These are phyloP conservation scores for Nymphalis c-album DNA, from an alignment of 2,888 invertebrate species.

Conservation along the genomic window DNA sequence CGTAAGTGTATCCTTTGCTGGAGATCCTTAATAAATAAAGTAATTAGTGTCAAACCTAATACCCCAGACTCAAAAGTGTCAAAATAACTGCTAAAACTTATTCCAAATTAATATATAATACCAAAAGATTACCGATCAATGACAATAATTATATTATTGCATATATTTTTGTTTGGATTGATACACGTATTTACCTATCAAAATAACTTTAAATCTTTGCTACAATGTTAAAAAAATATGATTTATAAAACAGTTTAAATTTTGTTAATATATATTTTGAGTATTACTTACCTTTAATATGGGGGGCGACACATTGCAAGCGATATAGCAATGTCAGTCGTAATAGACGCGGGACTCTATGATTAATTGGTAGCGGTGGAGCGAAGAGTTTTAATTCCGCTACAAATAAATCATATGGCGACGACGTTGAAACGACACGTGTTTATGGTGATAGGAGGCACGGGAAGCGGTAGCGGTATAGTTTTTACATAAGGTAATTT, in stretches of 20 bases:
- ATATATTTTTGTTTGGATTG: too few species aligned
- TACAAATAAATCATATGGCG: constrained; percentile 22
- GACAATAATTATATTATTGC: too few species aligned
- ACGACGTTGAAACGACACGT: constrained; percentile 4
- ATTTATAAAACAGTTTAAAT: background rate
- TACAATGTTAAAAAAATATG: too few species aligned
- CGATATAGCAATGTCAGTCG: constrained; percentile 52
- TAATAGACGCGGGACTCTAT: constrained; percentile 51
- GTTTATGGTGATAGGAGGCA: background rate
- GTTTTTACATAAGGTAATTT: background rate
- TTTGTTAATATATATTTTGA: background rate
- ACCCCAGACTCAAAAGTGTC: too few species aligned
- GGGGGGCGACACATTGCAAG: constrained; percentile 2
- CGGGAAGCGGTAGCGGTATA: background rate
- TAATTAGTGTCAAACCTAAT: too few species aligned
- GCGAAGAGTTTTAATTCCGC: constrained; percentile 11
- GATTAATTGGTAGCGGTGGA: constrained; percentile 56
- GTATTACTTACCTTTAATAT: background rate
- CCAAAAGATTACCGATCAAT: too few species aligned
- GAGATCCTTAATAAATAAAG: too few species aligned
- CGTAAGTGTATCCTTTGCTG: too few species aligned
- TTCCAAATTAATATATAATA: too few species aligned
- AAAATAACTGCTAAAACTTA: too few species aligned
- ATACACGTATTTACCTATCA: too few species aligned
- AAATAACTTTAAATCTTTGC: too few species aligned